These are phyloP conservation scores for Hypercompe scribonia DNA, from an alignment of 2,888 invertebrate genomes.

Conservation along the genomic window DNA sequence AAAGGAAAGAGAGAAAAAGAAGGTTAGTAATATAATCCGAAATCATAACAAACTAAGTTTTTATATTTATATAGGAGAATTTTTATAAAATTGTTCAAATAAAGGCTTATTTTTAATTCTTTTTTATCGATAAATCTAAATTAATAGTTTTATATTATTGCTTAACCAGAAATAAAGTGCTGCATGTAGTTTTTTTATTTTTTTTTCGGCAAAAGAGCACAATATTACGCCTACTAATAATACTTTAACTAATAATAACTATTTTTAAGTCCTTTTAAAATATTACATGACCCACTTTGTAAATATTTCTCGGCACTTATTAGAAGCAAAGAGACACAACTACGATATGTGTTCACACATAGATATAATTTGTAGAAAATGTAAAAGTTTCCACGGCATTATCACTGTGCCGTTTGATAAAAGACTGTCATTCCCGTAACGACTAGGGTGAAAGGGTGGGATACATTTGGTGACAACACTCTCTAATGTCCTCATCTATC, in stretches of 20 bases:
- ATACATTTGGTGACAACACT: conserved; percentile 67
- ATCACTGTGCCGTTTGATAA: conserved; percentile 61
- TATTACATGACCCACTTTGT: conserved; percentile 1
- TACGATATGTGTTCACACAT: conserved; percentile 40
- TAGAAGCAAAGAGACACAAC: conserved; percentile 1
- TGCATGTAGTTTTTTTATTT: neutral
- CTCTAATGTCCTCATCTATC: conserved; percentile 69
- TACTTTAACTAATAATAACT: too few relatives aligned
- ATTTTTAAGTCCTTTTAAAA: neutral
- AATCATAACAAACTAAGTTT: neutral
- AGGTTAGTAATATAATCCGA: neutral
- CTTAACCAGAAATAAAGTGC: neutral
- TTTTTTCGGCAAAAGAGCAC: neutral
- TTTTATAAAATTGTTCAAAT: neutral
- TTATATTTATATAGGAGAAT: neutral
- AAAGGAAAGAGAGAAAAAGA: too few relatives aligned
- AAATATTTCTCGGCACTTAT: conserved; percentile 5
- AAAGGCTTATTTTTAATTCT: neutral
- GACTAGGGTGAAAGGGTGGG: conserved; percentile 62
- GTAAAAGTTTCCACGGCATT: conserved; percentile 61
- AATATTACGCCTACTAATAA: too few relatives aligned
- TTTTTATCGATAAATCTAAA: neutral
- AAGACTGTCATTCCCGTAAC: conserved; percentile 63
- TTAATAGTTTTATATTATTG: neutral
- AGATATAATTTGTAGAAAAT: conserved; percentile 40